Base-by-base conservation (phyloP, 1,140 invertebrate genomes). In the Pseudomyrmex sp. region DNA sequence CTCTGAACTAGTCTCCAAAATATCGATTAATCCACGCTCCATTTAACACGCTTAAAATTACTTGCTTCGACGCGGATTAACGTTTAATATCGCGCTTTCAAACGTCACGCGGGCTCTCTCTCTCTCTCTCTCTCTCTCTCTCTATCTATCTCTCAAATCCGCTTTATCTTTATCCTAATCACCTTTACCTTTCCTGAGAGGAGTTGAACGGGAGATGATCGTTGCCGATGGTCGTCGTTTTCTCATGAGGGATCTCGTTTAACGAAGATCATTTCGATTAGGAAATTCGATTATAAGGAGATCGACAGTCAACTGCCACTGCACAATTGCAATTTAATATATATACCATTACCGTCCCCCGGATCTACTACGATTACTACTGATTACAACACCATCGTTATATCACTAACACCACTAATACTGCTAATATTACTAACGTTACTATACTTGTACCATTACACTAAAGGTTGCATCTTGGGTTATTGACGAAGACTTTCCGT, bases 231-330 rank as follows among this genome's bases (percentile, higher is more conserved):
- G 20, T 48, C 2, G 13, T 26, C 72, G 8, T 75, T 62, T n/a
- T n/a, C 65, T 15, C n/a, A 54, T 8, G 48, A 46, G 62, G n/a
- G 35, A 2, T 26, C 26, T 26, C 26, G 9, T 20, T n/a, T 44
- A 20, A 56, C 44, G 44, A 79, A 59, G 52, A 79, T 70, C 18
- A 7, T 70, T 50, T 26, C 52, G 54, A 80, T 59, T 70, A 80
- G 20, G 15, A 80, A 80, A 59, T 8, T 84, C 61, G 70, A 84
- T 82, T 74, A 35, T 35, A 88, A 62, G 63, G 76, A 74, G 61
- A 83, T 50, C 83, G 83, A 89, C 86, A 88, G 84, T 84, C 87
- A 89, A 88, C 86, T 88, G 85, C 87, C 87, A 89, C 86, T 85
- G 77, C 72, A 88, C 76, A 85, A 66, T 82, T 15, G 82, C 76